Evolutionary conservation across 1,140 invertebrate species (phyloP), one percentile per base, ranked within the genome.

Genomic region (Gonatopus flavifemur): DNA sequence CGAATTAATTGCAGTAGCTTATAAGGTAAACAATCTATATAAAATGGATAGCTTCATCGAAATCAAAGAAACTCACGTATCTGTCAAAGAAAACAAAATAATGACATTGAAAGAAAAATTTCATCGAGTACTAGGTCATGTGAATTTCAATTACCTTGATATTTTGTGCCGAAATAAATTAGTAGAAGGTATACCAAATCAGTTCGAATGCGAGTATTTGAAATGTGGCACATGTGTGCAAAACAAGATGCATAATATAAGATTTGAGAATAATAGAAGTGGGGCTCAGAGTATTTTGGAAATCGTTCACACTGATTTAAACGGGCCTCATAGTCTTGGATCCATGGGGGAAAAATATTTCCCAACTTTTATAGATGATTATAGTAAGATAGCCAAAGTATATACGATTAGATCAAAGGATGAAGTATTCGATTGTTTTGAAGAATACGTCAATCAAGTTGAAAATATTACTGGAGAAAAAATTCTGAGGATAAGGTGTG

Each of bases 401-500:
- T n/a, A n/a, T n/a, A n/a, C n/a, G n/a, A n/a, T 71, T 35, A 63
- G 62, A 60, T 58, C 19, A 46, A 73, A 74, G 55, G 5, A 37
- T 49, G 57, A 74, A 67, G 51, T 60, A 6, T 49, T 45, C 41
- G 28, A 58, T 33, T 55, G 52, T 40, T 52, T 66, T 40, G 19
- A 48, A 33, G 30, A 64, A 9, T 64, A 57, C 51, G 21, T 60
- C 15, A 54, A 59, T 49, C n/a, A 19, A 37, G 33, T 55, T 15
- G 30, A 60, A 58, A 62, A 59, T 51, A n/a, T 52, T 12, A 58
- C 59, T 8, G 52, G 43, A n/a, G 58, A 60, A 42, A 65, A 57
- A 62, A 59, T 69, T 45, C 68, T 64, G 55, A 16, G 52, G 53
- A 40, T 74, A 39, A 62, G 64, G 36, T 72, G 71, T 57, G 70